These are phyloP conservation scores for Megatriorchis doriae DNA, from an alignment of 2,113 vertebrate species.

Conservation along the genomic window DNA sequence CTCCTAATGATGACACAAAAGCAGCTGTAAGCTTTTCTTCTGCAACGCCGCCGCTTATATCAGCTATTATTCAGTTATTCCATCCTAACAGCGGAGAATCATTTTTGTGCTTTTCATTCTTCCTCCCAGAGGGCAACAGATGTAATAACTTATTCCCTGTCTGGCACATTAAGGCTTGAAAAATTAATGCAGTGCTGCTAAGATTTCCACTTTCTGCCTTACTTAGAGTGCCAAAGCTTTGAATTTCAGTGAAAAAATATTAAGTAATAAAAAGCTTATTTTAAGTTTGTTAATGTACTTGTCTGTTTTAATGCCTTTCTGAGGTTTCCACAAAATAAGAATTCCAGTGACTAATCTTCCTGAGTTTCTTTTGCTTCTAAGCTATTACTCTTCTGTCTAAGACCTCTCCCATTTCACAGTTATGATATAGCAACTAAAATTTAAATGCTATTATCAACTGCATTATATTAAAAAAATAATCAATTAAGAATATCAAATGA, in stretches of 20 bases:
- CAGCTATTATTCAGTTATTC: constrained; percentile 65
- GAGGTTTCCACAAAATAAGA: background rate
- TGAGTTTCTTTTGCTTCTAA: background rate
- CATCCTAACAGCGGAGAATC: constrained; percentile 22
- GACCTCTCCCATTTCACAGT: background rate
- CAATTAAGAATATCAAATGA: background rate
- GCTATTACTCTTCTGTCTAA: background rate
- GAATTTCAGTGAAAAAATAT: constrained; percentile 61
- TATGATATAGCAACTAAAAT: background rate
- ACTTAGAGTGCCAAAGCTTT: constrained; percentile 54
- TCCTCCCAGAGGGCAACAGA: constrained; percentile 71
- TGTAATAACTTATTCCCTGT: constrained; percentile 70
- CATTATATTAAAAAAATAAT: background rate
- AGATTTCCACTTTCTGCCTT: constrained; percentile 52
- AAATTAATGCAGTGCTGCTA: constrained; percentile 65
- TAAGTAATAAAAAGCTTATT: constrained; percentile 67
- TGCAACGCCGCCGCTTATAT: background rate
- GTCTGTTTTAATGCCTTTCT: constrained; percentile 50
- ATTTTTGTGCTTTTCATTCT: constrained; percentile 66
- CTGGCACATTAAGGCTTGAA: constrained; percentile 69
- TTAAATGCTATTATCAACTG: background rate
- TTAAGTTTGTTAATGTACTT: constrained; percentile 67
- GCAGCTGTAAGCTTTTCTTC: constrained; percentile 62
- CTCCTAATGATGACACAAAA: constrained; percentile 65
- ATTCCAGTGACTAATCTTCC: background rate